Base-by-base conservation (phyloP, 2,888 invertebrate genomes). In the Melanotus villosus region DNA sequence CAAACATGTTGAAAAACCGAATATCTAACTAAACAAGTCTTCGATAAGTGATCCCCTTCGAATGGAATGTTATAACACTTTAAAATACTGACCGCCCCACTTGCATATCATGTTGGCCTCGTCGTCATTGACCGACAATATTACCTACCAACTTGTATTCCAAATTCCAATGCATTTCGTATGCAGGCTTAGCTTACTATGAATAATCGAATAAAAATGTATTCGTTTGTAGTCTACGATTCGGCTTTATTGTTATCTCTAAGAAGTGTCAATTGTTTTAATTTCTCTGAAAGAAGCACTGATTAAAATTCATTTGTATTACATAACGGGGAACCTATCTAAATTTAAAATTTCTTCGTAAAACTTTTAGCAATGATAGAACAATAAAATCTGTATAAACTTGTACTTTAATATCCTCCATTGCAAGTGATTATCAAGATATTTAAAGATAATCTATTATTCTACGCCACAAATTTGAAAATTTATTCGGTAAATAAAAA, bases 51-150 rank as follows among this genome's bases (percentile, higher is more conserved):
- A 34, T 52, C 14, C 14, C 30, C 50, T 26, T 52, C 14, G 21
- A 10, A 5, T 32, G 32, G 52, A 34, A 52, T 34, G 52, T 18
- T 34, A 52, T 34, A 34, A 34, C 32, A 34, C 52, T 52, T 52
- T 26, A 26, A 52, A 26, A 47, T 12, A 47, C 23, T 47, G 47
- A 47, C 52, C 32, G 52, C 32, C 32, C 52, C 52, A 52, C 52
- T 52, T 52, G 52, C 52, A 52, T 52, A 52, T 52, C 52, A 14
- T n/a, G 52, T 30, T 34, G 32, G 30, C 32, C 52, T 34, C 32
- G 32, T 34, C 52, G 52, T 32, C 30, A 34, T 30, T 52, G 52
- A 52, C 52, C 52, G 34, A 52, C 52, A 52, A 52, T 52, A 50
- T 26, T 26, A 26, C n/a, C n/a, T n/a, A n/a, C n/a, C n/a, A n/a